Evolutionary conservation across 2,113 vertebrate genomes (phyloP), one percentile per base, ranked within the genome.

Genomic region (Myiozetetes cayanensis): DNA sequence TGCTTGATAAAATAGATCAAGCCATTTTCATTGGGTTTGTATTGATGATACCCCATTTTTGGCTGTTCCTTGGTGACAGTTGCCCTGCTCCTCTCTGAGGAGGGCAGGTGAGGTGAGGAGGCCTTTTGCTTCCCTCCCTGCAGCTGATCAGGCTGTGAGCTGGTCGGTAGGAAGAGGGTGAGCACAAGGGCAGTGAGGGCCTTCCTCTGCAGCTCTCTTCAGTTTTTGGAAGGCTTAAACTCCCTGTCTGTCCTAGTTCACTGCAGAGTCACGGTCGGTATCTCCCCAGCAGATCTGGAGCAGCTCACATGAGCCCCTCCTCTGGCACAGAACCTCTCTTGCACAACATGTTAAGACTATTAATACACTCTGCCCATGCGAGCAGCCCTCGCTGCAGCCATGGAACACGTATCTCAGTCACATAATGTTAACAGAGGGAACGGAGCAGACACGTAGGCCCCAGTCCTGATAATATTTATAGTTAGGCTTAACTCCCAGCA

Each of bases 401-500:
- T 53, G 75, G 62, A 81, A 77, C 82, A 43, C 2, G 2, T 56
- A 89, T 84, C 66, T 68, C 50, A 15, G 33, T 27, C 74, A 23
- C 49, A 13, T 59, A 84, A 88, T 35, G 27, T 85, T 89, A 52
- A 68, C 65, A 77, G 17, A 77, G 61, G 37, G 55, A 61, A 37
- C 85, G 53, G 61, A 84, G 79, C 68, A 81, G 85, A 72, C 82
- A 84, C 4, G 2, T 67, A 74, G 72, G 33, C 63, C 78, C 67
- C 35, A 10, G 4, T 80, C n/a, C 79, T 88, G 82, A 92, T 68
- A 89, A 53, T 81, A 94, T 90, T 94, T 96, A 94, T 44, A 31
- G 76, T 58, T 56, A 90, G 90, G 44, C 65, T 94, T 87, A 77
- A 72, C 67, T 94, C 78, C 76, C 62, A 86, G 90, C 75, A 74